These are phyloP conservation scores for Heliconius aoede DNA, from an alignment of 2,888 invertebrate genomes.

Conservation along the genomic window DNA sequence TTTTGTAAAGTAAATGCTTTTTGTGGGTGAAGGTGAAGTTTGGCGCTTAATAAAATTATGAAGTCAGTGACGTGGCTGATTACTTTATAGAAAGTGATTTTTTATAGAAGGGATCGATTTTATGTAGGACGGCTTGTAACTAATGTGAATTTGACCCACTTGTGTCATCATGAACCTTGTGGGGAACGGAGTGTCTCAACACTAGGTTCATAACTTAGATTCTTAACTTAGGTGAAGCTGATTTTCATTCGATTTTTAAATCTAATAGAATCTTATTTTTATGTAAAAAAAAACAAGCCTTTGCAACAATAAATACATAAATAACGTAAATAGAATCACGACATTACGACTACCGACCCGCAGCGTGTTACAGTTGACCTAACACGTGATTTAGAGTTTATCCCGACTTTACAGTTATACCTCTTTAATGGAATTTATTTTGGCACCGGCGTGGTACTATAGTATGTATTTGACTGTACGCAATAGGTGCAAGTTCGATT, in stretches of 20 bases:
- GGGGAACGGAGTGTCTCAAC: too few species aligned
- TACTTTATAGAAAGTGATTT: neutral
- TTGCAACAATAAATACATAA: neutral
- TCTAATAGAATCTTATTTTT: neutral
- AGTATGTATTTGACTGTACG: neutral
- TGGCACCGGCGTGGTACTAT: neutral
- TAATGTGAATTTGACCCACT: too few species aligned
- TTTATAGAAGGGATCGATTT: neutral
- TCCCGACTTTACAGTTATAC: conserved; percentile 17
- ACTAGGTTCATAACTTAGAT: too few species aligned
- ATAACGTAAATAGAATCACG: conserved; percentile 17
- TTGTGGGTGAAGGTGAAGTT: conserved; percentile 21
- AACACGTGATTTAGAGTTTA: conserved; percentile 17
- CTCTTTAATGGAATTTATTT: conserved; percentile 10
- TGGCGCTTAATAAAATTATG: conserved; percentile 13
- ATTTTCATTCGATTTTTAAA: neutral
- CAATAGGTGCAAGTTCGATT: neutral
- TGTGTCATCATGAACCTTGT: too few species aligned
- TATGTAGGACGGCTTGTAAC: neutral
- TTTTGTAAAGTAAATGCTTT: conserved; percentile 26
- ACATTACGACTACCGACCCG: conserved; percentile 15
- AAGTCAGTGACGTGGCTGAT: conserved; percentile 4
- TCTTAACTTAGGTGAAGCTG: too few species aligned
- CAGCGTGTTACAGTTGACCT: conserved; percentile 21
- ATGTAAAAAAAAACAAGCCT: neutral